Percentiles rank a stretch among this genome's conserved stretches.
These are phyloP conservation scores for Hormiphora californensis DNA, from an alignment of 37 sponge, comb jelly and placozoan species.

Conservation along the genomic window DNA sequence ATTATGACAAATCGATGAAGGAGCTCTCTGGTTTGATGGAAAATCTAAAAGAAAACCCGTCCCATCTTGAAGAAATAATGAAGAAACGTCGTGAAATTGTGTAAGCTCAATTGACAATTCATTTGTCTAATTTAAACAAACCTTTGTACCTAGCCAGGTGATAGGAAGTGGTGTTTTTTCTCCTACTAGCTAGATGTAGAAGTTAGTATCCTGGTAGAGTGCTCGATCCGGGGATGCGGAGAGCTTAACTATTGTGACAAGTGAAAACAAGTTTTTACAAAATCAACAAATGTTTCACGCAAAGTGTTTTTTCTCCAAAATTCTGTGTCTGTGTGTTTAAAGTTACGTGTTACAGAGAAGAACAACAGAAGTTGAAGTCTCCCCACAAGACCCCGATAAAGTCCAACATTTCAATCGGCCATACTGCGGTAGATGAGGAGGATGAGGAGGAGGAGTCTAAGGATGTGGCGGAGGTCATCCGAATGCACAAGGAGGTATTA, in stretches of 20 bases:
- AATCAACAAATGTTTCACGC: too few species aligned
- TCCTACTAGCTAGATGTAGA: too few species aligned
- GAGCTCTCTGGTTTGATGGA: background rate
- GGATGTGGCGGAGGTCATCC: conserved; percentile 23
- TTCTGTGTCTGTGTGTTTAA: background rate
- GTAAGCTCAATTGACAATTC: too few species aligned
- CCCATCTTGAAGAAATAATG: background rate
- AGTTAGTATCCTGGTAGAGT: too few species aligned
- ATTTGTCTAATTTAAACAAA: too few species aligned
- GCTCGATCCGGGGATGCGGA: too few species aligned
- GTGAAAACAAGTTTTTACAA: too few species aligned
- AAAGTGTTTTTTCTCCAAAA: too few species aligned
- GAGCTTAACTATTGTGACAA: too few species aligned
- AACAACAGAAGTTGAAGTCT: conserved; percentile 18
- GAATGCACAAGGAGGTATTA: conserved; percentile 42
- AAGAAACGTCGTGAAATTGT: background rate
- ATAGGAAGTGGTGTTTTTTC: too few species aligned
- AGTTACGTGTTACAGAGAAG: background rate
- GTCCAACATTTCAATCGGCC: background rate
- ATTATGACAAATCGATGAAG: conserved; percentile 7
- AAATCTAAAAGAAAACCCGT: background rate
- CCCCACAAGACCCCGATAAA: background rate
- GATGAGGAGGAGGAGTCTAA: background rate
- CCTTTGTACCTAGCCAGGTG: too few species aligned
- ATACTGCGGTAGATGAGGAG: background rate